Percentiles rank a stretch among this genome's conserved stretches.
Conservation (phyloP, 2,888 invertebrate genomes). For the Petrolisthes cinctipes region DNA sequence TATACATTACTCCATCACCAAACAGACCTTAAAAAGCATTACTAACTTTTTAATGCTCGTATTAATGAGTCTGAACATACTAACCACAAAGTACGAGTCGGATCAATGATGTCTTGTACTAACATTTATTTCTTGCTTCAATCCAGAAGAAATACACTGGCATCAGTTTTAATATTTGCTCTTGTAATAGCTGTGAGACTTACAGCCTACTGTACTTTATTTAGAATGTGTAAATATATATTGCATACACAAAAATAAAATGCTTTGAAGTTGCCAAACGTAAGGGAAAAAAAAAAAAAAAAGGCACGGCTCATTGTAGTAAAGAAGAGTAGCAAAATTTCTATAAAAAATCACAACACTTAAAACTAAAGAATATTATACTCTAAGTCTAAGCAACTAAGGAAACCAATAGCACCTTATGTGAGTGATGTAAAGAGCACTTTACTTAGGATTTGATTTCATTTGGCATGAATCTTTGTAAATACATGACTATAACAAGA, state of each 20-base stretch:
- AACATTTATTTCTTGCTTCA: background rate
- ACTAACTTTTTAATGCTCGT: no score
- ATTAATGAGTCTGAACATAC: no score
- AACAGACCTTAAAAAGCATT: no score
- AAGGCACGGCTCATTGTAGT: constrained; percentile 44
- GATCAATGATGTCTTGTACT: background rate
- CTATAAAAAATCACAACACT: constrained; percentile 54
- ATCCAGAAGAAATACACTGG: constrained; percentile 4
- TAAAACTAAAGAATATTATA: constrained; percentile 46
- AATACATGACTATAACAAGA: constrained; percentile 45
- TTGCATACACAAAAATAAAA: constrained; percentile 12
- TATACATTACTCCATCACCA: no score
- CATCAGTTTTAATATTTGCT: background rate
- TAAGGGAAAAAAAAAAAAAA: background rate
- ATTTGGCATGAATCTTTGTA: constrained; percentile 36
- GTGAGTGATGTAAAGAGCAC: constrained; percentile 53
- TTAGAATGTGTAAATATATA: background rate
- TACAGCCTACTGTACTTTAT: background rate
- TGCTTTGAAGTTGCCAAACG: background rate
- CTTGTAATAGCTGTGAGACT: background rate
- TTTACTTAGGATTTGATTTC: constrained; percentile 34
- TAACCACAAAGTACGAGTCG: background rate
- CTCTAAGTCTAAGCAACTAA: constrained; percentile 23
- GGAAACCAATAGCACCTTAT: constrained; percentile 49
- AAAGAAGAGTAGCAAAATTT: constrained; percentile 42